phyloP scores from a whole-genome alignment of 2,797 vertebrate genomes.

The Basileuterus tristriatus region DNA sequence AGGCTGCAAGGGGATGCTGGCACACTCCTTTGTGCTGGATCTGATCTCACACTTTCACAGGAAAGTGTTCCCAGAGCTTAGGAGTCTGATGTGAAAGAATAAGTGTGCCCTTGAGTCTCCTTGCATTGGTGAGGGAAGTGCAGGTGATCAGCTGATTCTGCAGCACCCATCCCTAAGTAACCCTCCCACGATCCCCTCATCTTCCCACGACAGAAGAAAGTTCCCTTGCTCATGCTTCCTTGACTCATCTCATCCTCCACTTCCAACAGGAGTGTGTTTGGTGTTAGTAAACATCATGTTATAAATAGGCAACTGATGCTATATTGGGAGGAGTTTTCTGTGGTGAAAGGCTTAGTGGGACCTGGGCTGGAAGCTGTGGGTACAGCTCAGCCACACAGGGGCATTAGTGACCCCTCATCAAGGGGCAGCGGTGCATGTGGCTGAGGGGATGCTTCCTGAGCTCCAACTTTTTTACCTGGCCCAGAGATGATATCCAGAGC shows the following conservation, averaged over 20 bases:
- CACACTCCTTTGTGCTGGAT: not conserved
- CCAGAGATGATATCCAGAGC: not conserved
- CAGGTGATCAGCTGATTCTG: not conserved
- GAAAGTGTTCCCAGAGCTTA: not conserved
- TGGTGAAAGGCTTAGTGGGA: not conserved
- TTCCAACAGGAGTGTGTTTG: not conserved
- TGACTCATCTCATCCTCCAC: not conserved
- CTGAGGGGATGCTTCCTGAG: not conserved
- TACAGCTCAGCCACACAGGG: not conserved
- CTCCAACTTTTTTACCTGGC: not conserved
- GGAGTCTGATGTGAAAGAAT: not conserved
- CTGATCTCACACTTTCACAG: not conserved
- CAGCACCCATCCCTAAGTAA: not conserved
- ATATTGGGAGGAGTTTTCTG: not conserved
- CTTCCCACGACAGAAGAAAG: not conserved
- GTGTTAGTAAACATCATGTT: conserved; percentile 48
- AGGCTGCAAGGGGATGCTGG: not conserved
- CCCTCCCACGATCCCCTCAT: not conserved
- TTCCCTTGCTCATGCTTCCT: not conserved
- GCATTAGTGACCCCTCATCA: not conserved
- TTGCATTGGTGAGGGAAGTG: not conserved
- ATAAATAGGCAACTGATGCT: conserved; percentile 47
- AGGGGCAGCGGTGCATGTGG: not conserved
- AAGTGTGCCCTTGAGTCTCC: fast-evolving
- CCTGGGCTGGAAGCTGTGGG: not conserved